These are phyloP conservation scores for Torymus tubicola DNA, from an alignment of 2,888 invertebrate genomes.

Conservation along the genomic window DNA sequence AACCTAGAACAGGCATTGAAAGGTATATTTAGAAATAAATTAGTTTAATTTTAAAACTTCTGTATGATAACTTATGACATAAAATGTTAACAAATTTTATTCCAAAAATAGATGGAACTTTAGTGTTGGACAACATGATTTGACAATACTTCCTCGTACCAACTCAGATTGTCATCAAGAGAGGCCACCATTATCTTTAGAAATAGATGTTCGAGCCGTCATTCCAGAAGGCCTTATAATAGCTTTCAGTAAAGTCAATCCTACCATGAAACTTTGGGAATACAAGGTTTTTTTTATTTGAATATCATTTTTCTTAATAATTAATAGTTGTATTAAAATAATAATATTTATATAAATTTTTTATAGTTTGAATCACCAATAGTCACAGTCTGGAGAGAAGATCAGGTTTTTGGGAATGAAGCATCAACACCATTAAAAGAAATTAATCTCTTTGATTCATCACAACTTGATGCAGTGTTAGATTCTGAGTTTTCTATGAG, in stretches of 20 bases:
- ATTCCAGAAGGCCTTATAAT: slow-evolving; percentile 86
- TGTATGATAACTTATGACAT: too few relatives aligned
- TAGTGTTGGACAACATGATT: slow-evolving; percentile 92
- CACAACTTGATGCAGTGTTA: slow-evolving; percentile 77
- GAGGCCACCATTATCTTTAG: slow-evolving; percentile 59
- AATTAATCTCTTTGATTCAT: slow-evolving; percentile 86
- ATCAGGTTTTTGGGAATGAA: slow-evolving; percentile 71
- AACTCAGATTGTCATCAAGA: slow-evolving; percentile 76
- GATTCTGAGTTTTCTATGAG: slow-evolving; percentile 74
- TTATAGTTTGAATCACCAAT: slow-evolving; percentile 88
- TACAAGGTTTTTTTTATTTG: slow-evolving; percentile 80
- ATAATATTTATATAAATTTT: slow-evolving; percentile 6
- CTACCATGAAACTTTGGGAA: slow-evolving; percentile 83
- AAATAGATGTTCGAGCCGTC: slow-evolving; percentile 81
- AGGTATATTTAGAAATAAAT: slow-evolving; percentile 78
- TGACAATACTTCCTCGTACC: slow-evolving; percentile 79
- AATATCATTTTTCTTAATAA: slow-evolving; percentile 9
- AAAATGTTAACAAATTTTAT: not conserved
- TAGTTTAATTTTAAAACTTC: too few relatives aligned
- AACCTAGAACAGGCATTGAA: slow-evolving; percentile 90
- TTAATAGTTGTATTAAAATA: not conserved
- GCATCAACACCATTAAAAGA: slow-evolving; percentile 78
- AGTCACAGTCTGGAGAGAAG: slow-evolving; percentile 91
- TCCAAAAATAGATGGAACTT: slow-evolving; percentile 89
- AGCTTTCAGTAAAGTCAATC: slow-evolving; percentile 81